A percentile compares a stretch with the other conserved stretches of the same genome.
Evolutionary conservation across 2,888 invertebrate genomes (phyloP).

Genomic region (Cerceris rybyensis): DNA sequence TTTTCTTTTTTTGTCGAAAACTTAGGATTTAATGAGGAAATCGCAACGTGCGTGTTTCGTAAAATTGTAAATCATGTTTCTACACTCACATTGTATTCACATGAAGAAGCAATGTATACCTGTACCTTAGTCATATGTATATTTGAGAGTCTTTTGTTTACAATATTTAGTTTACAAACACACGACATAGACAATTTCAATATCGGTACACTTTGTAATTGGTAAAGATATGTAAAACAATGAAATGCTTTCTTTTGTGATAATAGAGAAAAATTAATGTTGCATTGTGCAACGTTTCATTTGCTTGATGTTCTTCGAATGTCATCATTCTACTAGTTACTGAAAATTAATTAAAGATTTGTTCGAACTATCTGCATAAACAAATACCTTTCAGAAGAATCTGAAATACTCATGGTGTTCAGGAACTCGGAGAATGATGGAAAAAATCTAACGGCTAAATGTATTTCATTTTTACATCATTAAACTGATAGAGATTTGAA

Average conservation of each 20-base stretch:
- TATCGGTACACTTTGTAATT: slow-evolving; percentile 36
- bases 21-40: background rate
- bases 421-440: slow-evolving; percentile 48
- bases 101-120: slow-evolving; percentile 21
- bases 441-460: slow-evolving; percentile 22
- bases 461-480: slow-evolving; percentile 8
- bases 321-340: slow-evolving; percentile 35
- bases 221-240: slow-evolving; percentile 34
- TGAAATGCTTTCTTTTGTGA: slow-evolving; percentile 22
- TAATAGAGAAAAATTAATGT: slow-evolving; percentile 6
- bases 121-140: slow-evolving; percentile 21
- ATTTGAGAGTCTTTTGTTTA: slow-evolving; percentile 35
- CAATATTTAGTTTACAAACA: slow-evolving; percentile 53
- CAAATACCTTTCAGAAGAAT: slow-evolving; percentile 12
- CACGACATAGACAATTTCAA: slow-evolving; percentile 41
- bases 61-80: slow-evolving; percentile 24
- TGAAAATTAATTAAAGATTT: slow-evolving; percentile 22
- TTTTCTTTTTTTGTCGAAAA: slow-evolving; percentile 9
- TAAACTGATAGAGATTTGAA: slow-evolving; percentile 15
- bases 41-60: background rate
- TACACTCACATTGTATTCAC: slow-evolving; percentile 7
- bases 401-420: slow-evolving; percentile 15
- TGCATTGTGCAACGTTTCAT: background rate
- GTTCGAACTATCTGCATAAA: slow-evolving; percentile 8
- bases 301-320: background rate